Evolutionary conservation across 2,797 vertebrate genomes (phyloP), one percentile per base, ranked within the genome.

Genomic region (Pseudotriccus pelzelni): DNA sequence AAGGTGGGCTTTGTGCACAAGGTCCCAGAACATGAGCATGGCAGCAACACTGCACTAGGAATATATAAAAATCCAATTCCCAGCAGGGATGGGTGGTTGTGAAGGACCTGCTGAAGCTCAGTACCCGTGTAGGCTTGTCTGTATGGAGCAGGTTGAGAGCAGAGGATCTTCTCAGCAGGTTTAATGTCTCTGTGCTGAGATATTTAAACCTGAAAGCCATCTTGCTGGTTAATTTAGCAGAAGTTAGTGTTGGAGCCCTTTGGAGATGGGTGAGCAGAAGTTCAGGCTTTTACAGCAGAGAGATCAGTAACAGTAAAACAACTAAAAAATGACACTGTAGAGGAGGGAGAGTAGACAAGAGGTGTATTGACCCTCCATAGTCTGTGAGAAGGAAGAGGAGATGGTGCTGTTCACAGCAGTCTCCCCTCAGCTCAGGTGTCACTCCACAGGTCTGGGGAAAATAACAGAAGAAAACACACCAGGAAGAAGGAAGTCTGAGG

Each of bases 211-310:
- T 69, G 8, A 14, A 83, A 25, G 1, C 24, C 47, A 74, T 3
- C 43, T 95, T 82, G 58, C 59, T 94, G 68, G 32, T 77, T 92
- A 70, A 83, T 89, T 94, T 46, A 85, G 52, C 49, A 70, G 80
- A 75, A 79, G 41, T 36, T 89, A 68, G 34, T 53, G 23, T 22
- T 59, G 44, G 82, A 85, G 76, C 64, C 79, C 63, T 93, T 89
- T 68, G 87, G 47, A 84, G 60, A 43, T 37, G 83, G 75, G 58
- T 68, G 72, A 93, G 53, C 75, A 91, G 32, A 43, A 62, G 30
- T 47, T 50, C 53, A 73, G 83, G 79, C 69, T 86, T 92, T 89
- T 87, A 69, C 43, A 87, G 79, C 62, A 89, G 56, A 43, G 50
- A 75, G 78, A 81, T 68, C 56, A 74, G 69, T 32, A 64, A n/a